These are phyloP conservation scores for Gopherus flavomarginatus DNA, from an alignment of 2,113 vertebrate genomes.

Conservation along the genomic window DNA sequence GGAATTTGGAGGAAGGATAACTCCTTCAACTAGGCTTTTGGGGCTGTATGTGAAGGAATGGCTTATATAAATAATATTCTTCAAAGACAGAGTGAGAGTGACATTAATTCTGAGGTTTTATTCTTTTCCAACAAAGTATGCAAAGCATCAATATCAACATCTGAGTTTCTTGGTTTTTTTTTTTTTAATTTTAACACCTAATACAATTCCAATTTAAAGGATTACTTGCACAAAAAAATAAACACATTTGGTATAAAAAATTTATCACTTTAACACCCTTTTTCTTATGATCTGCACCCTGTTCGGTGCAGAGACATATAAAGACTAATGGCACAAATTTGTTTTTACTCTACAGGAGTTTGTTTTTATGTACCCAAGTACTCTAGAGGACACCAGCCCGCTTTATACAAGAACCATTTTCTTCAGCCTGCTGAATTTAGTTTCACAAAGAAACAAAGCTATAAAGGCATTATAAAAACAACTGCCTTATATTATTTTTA, in stretches of 20 bases:
- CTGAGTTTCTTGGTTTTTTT: constrained; percentile 32
- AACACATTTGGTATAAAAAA: constrained; percentile 90
- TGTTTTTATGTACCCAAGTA: constrained; percentile 81
- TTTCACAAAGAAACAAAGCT: constrained; percentile 85
- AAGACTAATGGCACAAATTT: constrained; percentile 84
- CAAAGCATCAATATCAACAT: constrained; percentile 74
- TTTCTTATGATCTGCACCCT: constrained; percentile 77
- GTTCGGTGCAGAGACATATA: constrained; percentile 86
- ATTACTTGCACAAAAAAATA: constrained; percentile 89
- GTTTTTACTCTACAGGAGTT: constrained; percentile 79
- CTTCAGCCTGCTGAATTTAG: constrained; percentile 88
- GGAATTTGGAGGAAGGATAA: not conserved
- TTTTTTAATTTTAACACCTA: constrained; percentile 85
- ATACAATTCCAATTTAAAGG: constrained; percentile 87
- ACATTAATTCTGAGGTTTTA: not conserved
- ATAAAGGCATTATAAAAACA: constrained; percentile 86
- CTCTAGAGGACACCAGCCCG: constrained; percentile 83
- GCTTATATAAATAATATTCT: not conserved
- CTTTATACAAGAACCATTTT: constrained; percentile 82
- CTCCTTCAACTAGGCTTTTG: not conserved
- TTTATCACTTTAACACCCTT: constrained; percentile 87
- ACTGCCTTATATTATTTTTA: constrained; percentile 75
- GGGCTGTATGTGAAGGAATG: accelerated
- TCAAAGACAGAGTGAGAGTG: not conserved
- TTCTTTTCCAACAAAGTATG: constrained; percentile 50